These are phyloP conservation scores for Gobius niger DNA, from an alignment of 2,113 vertebrate species.

Conservation along the genomic window DNA sequence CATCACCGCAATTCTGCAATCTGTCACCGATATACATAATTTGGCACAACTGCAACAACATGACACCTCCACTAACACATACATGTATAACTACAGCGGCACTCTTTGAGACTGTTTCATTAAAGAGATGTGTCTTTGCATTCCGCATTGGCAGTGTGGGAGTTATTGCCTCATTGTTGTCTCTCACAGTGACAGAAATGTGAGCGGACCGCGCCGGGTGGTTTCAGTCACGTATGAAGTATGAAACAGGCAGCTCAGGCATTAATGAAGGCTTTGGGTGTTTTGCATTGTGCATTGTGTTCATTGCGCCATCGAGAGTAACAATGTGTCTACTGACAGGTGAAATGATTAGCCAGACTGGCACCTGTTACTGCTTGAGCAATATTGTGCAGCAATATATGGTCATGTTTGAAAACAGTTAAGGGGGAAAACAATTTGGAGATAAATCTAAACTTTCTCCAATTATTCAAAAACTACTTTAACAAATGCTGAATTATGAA, in stretches of 20 bases:
- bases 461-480: no score
- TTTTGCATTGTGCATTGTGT: slow-evolving; percentile 19
- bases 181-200: slow-evolving; percentile 30
- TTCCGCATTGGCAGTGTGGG: slow-evolving; percentile 13
- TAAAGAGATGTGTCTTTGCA: slow-evolving; percentile 26
- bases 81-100: slow-evolving; percentile 16
- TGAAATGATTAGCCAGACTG: no score
- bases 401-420: no score
- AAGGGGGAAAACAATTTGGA: no score
- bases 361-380: no score
- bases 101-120: slow-evolving; percentile 26
- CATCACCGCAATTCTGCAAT: slow-evolving; percentile 3
- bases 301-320: background rate
- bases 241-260: slow-evolving; percentile 15
- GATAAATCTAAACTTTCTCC: no score
- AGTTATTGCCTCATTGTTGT: slow-evolving; percentile 34
- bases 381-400: no score
- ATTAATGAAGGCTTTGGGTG: slow-evolving; percentile 8
- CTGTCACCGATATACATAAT: background rate
- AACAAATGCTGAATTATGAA: no score
- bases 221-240: slow-evolving; percentile 18
- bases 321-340: background rate
- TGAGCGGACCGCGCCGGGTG: background rate
- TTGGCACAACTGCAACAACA: background rate
- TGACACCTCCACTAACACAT: slow-evolving; percentile 7